Evolutionary conservation across 2,797 vertebrate species (phyloP), one percentile per base, ranked within the genome.

Genomic region (Phoebastria nigripes): DNA sequence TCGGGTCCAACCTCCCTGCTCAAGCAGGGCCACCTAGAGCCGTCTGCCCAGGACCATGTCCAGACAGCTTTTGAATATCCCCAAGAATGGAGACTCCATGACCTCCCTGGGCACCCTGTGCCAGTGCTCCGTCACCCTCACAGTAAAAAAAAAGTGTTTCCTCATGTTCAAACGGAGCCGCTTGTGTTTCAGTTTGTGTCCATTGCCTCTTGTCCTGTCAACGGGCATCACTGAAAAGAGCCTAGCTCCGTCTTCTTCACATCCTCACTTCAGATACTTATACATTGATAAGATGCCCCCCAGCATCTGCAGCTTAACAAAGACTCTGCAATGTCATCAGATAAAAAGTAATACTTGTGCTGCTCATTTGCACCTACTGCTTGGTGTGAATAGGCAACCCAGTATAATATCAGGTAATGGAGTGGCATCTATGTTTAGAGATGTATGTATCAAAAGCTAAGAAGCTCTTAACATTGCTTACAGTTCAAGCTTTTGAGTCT

Each of bases 381-480:
- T 80, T 33, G 28, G 17, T 55, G 49, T 29, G 24, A 35, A 39
- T 1, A 37, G 26, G 35, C 31, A 76, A 1, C 21, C 19, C 54
- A 6, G 33, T 0, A 8, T 28, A 39, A 25, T 3, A 33, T 1
- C 55, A 66, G 46, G 19, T 20, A 28, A 6, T 0, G 3, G 21
- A 29, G 12, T 11, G 12, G 41, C 49, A 42, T 16, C 26, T 11
- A 2, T 15, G 3, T 37, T 56, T 26, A 42, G 52, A 35, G 67
- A 12, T 9, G 28, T 3, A 3, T 1, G 14, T 28, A n/a, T 9
- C 37, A 22, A 47, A 54, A 39, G 7, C 46, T 25, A 11, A 69
- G 16, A 19, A 83, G 81, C 63, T 70, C 44, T 65, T 49, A 12
- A 42, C 6, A 39, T 5, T 24, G 58, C 58, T 56, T 47, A 21